phyloP scores from a whole-genome alignment of 2,888 invertebrate species.

The Ferdinandea cuprea region DNA sequence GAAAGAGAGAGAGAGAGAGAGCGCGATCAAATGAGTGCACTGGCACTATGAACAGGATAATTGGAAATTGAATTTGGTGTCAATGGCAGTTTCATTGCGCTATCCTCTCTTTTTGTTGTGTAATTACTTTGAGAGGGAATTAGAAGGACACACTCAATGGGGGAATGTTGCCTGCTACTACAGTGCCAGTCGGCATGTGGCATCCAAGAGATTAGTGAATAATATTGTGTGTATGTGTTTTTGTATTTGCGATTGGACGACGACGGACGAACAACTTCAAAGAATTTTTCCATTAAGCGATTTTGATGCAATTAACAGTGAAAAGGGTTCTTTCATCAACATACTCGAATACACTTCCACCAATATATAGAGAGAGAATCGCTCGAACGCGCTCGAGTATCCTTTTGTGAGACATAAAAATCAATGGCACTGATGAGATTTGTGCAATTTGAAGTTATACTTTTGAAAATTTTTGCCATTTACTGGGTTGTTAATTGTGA shows the following conservation, averaged over 20 bases:
- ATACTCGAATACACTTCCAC: neutral
- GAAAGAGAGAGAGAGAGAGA: too few relatives aligned
- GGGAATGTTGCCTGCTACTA: constrained; percentile 4
- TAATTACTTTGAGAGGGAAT: constrained; percentile 63
- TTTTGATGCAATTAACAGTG: constrained; percentile 72
- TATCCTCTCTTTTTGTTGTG: constrained; percentile 33
- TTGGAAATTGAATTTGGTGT: constrained; percentile 74
- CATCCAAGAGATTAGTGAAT: constrained; percentile 70
- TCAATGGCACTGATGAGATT: constrained; percentile 74
- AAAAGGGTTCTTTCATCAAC: constrained; percentile 57
- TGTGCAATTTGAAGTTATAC: constrained; percentile 65
- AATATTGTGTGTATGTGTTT: constrained; percentile 63
- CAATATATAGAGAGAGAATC: neutral
- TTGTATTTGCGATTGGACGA: constrained; percentile 60
- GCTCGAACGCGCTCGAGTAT: constrained; percentile 11
- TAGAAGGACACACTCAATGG: constrained; percentile 31
- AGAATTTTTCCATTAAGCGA: constrained; percentile 74
- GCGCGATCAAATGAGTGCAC: constrained; percentile 18
- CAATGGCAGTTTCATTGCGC: constrained; percentile 60
- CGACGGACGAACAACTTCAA: constrained; percentile 73
- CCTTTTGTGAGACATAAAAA: constrained; percentile 63
- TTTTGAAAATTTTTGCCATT: constrained; percentile 64
- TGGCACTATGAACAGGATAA: constrained; percentile 46
- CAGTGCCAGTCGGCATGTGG: constrained; percentile 26
- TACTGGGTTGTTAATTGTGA: constrained; percentile 65